A percentile compares a stretch with the other conserved stretches of the same genome.
These are phyloP conservation scores for Erynnis tages DNA, from an alignment of 2,888 invertebrate genomes.

Conservation along the genomic window DNA sequence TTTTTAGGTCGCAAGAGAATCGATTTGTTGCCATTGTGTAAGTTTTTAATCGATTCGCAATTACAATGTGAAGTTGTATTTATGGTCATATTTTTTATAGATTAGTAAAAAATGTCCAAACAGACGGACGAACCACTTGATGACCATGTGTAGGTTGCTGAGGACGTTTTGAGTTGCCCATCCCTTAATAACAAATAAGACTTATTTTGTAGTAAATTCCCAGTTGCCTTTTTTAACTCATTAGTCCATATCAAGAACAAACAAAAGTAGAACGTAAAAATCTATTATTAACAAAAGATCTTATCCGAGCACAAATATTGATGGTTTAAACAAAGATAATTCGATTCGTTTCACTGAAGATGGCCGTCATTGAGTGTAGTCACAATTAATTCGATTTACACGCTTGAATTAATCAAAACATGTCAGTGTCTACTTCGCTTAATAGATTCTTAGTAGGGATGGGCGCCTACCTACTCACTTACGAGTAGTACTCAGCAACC, in stretches of 20 bases:
- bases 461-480: too few species aligned
- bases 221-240: not conserved
- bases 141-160: too few species aligned
- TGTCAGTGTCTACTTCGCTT: slow-evolving; percentile 56
- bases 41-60: slow-evolving; percentile 20
- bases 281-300: slow-evolving; percentile 34
- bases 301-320: slow-evolving; percentile 31
- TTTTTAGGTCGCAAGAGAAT: too few species aligned
- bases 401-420: slow-evolving; percentile 74
- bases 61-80: too few species aligned
- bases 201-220: too few species aligned
- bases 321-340: slow-evolving; percentile 30
- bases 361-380: slow-evolving; percentile 39
- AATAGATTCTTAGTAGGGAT: slow-evolving; percentile 37
- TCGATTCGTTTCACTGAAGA: slow-evolving; percentile 37
- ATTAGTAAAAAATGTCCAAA: too few species aligned
- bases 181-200: too few species aligned
- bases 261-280: slow-evolving; percentile 31
- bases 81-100: too few species aligned
- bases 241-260: slow-evolving; percentile 31
- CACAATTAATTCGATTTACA: slow-evolving; percentile 77
- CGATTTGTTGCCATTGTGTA: slow-evolving; percentile 22
- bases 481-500: too few species aligned
- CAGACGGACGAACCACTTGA: too few species aligned
- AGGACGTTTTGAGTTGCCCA: too few species aligned